Evolutionary conservation across 2,888 invertebrate genomes (phyloP), one percentile per base, ranked within the genome.

Genomic region (Eutolmus rufibarbis): DNA sequence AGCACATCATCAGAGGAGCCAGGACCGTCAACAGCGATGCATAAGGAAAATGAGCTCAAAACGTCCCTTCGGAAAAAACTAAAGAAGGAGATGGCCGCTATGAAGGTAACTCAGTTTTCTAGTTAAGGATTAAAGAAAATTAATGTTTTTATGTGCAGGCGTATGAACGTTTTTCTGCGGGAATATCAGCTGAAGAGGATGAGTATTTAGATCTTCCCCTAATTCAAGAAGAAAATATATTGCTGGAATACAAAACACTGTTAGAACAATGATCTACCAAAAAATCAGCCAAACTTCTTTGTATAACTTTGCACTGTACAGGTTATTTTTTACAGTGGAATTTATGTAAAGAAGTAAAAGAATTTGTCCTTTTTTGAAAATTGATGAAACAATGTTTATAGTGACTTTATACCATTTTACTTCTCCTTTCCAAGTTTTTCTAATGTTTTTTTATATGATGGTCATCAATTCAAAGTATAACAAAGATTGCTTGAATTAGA

Each of bases 141-240:
- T 51, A n/a, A n/a, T 40, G 0, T 28, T 28, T 34, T 87, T 43
- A 57, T 31, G 8, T 56, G 88, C 91, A 93, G 89, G 96, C 96
- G 0, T 94, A 94, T 87, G 91, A 93, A 14, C 93, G 96, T 0
- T 93, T 96, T 40, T 92, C 94, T 1, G 93, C 94, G 2, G 95
- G 95, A 89, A 91, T 95, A 56, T 90, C 89, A 1, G 88, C 89
- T 31, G 94, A 94, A 88, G 96, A 96, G 57, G 96, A 96, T 89
- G 96, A 96, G 89, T 95, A 97, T 90, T 93, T 97, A 87, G 96
- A 97, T 92, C 92, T 96, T 23, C 94, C 95, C 0, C 93, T 97
- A 23, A 92, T 93, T 0, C 95, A 96, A 88, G 97, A 97, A 91
- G 95, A 95, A 90, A 92, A 94, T 51, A 95, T 96, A 90, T 93